These are phyloP conservation scores for Paradoxurus hermaphroditus DNA, from an alignment of 2,113 vertebrate species.

Conservation along the genomic window DNA sequence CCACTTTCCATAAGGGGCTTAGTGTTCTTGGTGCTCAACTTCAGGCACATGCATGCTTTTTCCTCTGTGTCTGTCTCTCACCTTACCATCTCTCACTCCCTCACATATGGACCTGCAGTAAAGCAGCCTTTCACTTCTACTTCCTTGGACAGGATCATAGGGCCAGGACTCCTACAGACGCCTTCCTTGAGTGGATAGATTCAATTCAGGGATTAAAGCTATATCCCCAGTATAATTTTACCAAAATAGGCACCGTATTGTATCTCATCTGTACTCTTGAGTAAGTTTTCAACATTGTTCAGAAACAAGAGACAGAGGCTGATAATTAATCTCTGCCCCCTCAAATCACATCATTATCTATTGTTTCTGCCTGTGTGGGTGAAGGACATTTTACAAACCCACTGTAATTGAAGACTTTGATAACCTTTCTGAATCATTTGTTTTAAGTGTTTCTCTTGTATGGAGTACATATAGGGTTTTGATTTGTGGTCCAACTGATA, in stretches of 20 bases:
- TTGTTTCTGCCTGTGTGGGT: background rate
- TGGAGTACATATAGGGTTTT: background rate
- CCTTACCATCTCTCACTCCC: background rate
- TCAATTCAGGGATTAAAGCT: background rate
- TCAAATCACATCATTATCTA: background rate
- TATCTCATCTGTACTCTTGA: background rate
- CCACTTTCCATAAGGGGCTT: background rate
- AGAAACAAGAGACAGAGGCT: background rate
- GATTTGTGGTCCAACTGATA: background rate
- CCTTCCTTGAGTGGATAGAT: background rate
- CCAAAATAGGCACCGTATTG: background rate
- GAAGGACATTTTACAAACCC: background rate
- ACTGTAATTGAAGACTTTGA: background rate
- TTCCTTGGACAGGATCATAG: background rate
- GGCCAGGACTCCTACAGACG: background rate
- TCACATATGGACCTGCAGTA: background rate
- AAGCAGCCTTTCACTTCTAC: background rate
- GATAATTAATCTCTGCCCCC: background rate
- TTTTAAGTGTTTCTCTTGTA: background rate
- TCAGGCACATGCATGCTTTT: rapidly evolving
- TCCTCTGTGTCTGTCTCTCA: background rate
- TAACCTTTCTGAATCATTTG: background rate
- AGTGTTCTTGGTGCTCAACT: too few relatives aligned
- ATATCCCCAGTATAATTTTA: background rate
- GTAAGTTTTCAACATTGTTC: background rate